Evolutionary conservation across 2,888 invertebrate genomes (phyloP), one percentile per base, ranked within the genome.

Genomic region (Salpingus planirostris): DNA sequence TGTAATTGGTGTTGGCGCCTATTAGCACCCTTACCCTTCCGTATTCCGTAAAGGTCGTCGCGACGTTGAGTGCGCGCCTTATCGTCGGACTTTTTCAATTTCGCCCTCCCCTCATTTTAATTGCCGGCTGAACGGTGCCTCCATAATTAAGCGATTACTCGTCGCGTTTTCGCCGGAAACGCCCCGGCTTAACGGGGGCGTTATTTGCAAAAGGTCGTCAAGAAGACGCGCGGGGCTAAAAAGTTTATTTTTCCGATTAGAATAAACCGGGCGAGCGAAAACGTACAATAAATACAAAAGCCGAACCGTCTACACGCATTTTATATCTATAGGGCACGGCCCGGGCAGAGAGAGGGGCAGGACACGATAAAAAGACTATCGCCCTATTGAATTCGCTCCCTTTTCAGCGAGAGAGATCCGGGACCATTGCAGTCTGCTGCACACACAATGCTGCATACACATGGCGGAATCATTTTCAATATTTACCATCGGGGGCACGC

Each of bases 381-480:
- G 25, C 13, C 24, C 33, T 25, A 26, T 35, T 23, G 4, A 24
- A 26, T 24, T 13, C 11, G 15, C 15, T 25, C 13, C 23, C 6
- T 21, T 25, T 11, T 31, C 27, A 38, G n/a, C n/a, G n/a, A 38
- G 34, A 29, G 25, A 13, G 18, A 18, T 6, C 18, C 8, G 18
- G 5, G 18, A 5, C 29, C 28, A 11, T 12, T 34, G 30, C 29
- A 27, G 29, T 26, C 26, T 15, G 11, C 11, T 33, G 33, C 31
- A 38, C 33, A 31, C 26, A 29, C 23, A 28, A 29, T n/a, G n/a
- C n/a, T n/a, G n/a, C n/a, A n/a, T n/a, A n/a, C n/a, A n/a, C n/a
- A n/a, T n/a, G n/a, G n/a, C 27, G 11, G 28, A 24, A 39, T 35
- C 35, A 35, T 35, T 39, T 39, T 29, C 32, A 35, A 35, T 39